A percentile compares a stretch with the other conserved stretches of the same genome.
Evolutionary conservation across 2,113 vertebrate genomes (phyloP).

Genomic region (Talpa occidentalis): DNA sequence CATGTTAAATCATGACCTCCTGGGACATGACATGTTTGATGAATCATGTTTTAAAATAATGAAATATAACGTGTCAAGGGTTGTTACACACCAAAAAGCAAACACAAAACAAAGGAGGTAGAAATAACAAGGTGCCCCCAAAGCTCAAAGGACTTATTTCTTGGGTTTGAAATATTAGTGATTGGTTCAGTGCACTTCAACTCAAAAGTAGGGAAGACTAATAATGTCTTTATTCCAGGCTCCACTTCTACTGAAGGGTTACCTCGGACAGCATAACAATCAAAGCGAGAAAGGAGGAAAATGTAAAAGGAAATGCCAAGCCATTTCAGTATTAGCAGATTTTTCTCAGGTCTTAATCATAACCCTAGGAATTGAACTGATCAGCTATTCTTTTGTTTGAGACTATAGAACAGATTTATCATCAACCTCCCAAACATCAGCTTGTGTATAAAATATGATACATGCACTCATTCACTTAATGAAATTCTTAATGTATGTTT

Average conservation of each 20-base stretch:
- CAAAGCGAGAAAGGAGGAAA: background rate
- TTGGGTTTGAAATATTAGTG: conserved; percentile 36
- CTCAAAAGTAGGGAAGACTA: conserved; percentile 49
- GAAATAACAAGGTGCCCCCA: background rate
- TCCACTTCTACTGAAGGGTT: conserved; percentile 8
- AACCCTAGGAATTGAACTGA: background rate
- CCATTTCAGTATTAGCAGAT: background rate
- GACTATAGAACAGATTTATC: background rate
- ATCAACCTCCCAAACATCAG: background rate
- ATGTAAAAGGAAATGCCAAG: conserved; percentile 25
- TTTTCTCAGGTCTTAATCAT: background rate
- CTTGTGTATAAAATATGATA: conserved; percentile 15
- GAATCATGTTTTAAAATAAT: conserved; percentile 30
- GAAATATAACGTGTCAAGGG: conserved; percentile 7
- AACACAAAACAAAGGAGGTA: conserved; percentile 22
- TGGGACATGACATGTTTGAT: conserved; percentile 9
- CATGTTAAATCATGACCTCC: conserved; percentile 30
- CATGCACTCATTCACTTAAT: background rate
- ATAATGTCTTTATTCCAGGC: background rate
- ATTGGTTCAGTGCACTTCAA: background rate
- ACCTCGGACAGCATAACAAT: background rate
- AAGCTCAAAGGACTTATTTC: background rate
- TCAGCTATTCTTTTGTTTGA: background rate
- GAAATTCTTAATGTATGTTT: background rate
- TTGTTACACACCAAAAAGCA: conserved; percentile 40